Conservation (phyloP, 2,113 vertebrate genomes). For the Poicephalus meyeri region DNA sequence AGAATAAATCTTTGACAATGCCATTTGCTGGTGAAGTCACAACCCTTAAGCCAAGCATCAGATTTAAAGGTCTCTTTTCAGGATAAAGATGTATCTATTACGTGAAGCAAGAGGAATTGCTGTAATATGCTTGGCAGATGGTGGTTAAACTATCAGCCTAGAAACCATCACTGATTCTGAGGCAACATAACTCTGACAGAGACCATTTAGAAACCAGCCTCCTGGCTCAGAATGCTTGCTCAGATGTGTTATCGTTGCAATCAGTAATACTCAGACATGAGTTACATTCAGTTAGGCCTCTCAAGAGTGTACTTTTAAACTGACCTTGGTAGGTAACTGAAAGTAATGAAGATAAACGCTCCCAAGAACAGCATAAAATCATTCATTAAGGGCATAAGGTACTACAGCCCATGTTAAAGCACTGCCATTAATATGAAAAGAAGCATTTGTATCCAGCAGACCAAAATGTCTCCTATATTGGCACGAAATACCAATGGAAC, state of each 20-base stretch:
- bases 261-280: background rate
- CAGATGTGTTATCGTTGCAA: background rate
- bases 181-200: background rate
- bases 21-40: background rate
- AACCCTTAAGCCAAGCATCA: background rate
- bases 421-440: background rate
- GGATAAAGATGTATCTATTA: background rate
- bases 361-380: background rate
- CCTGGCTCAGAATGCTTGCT: slow-evolving; percentile 1
- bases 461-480: background rate
- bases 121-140: background rate
- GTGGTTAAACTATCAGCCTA: background rate
- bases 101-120: background rate
- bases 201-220: background rate
- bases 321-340: background rate
- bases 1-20: background rate
- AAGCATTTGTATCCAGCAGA: background rate
- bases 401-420: background rate
- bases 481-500: background rate
- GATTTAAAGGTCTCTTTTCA: background rate
- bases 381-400: background rate
- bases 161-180: background rate
- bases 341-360: slow-evolving; percentile 14
- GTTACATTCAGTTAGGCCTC: background rate
- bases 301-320: slow-evolving; percentile 24